Percentiles rank a stretch among this genome's conserved stretches.
phyloP scores from a whole-genome alignment of 2,888 invertebrate genomes.

The Eupeodes luniger region DNA sequence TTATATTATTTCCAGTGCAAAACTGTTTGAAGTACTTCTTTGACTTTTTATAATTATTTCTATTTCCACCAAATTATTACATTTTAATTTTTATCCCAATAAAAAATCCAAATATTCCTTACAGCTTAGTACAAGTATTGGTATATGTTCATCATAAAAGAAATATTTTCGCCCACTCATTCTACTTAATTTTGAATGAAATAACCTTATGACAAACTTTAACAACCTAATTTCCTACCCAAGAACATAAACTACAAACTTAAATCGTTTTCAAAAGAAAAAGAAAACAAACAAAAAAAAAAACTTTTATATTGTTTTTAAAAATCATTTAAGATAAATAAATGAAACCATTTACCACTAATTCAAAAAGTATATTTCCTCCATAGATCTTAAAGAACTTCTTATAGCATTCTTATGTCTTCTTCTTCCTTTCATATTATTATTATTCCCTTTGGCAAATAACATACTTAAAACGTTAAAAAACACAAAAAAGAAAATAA shows the following conservation, averaged over 20 bases:
- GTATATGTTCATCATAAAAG: no score
- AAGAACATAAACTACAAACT: not conserved
- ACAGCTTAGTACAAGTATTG: no score
- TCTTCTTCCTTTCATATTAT: constrained; percentile 7
- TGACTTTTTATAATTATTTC: no score
- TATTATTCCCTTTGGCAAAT: not conserved
- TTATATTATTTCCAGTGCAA: no score
- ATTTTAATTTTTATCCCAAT: no score
- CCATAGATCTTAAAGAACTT: constrained; percentile 35
- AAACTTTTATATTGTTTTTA: not conserved
- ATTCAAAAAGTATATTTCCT: constrained; percentile 17
- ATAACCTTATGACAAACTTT: no score
- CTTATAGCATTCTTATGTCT: constrained; percentile 53
- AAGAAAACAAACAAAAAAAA: not conserved
- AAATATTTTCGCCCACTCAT: no score
- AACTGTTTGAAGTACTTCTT: no score
- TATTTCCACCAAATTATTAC: no score
- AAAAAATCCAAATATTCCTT: no score
- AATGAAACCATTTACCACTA: constrained; percentile 39
- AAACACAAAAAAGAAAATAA: constrained; percentile 46
- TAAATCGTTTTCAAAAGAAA: not conserved
- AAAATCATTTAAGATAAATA: constrained; percentile 28
- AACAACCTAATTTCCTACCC: no score
- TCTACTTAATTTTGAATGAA: no score
- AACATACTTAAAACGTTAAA: constrained; percentile 44